Conservation (phyloP, 1,140 invertebrate species). For the Pseudomyrmex concolor region DNA sequence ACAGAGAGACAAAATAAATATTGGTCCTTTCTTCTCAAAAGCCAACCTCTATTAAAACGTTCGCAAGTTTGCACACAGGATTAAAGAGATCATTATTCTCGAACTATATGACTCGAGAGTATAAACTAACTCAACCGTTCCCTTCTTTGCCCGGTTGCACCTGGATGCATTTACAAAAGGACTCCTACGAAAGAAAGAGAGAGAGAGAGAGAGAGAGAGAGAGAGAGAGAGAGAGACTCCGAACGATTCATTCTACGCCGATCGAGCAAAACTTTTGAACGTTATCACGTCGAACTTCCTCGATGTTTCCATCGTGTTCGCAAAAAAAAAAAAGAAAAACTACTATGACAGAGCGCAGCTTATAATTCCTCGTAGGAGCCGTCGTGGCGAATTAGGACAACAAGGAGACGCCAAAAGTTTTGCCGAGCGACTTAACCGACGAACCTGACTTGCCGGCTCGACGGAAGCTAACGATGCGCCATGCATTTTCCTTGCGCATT, state of each 20-base stretch:
- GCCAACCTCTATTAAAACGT: not conserved
- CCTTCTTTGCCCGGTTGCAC: not conserved
- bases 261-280: constrained; percentile 12
- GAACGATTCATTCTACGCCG: not conserved
- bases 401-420: constrained; percentile 28
- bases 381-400: constrained; percentile 35
- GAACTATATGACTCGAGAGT: not conserved
- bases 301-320: not conserved
- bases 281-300: constrained; percentile 18
- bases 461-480: constrained; percentile 59
- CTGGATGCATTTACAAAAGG: not conserved
- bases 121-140: not conserved
- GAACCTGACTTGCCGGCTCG: constrained; percentile 52
- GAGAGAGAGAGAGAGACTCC: not conserved
- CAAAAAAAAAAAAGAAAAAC: constrained; percentile 6
- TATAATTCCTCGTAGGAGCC: constrained; percentile 10
- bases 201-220: not conserved
- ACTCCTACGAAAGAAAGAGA: not conserved
- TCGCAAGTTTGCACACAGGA: constrained; percentile 9
- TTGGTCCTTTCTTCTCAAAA: not conserved
- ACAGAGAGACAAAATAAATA: not conserved
- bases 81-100: constrained; percentile 28
- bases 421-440: constrained; percentile 45
- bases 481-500: constrained; percentile 54
- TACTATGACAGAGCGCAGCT: constrained; percentile 7